These are phyloP conservation scores for Phymanthus crucifer DNA, from an alignment of 92 coral and sea anemone genomes.

Conservation along the genomic window DNA sequence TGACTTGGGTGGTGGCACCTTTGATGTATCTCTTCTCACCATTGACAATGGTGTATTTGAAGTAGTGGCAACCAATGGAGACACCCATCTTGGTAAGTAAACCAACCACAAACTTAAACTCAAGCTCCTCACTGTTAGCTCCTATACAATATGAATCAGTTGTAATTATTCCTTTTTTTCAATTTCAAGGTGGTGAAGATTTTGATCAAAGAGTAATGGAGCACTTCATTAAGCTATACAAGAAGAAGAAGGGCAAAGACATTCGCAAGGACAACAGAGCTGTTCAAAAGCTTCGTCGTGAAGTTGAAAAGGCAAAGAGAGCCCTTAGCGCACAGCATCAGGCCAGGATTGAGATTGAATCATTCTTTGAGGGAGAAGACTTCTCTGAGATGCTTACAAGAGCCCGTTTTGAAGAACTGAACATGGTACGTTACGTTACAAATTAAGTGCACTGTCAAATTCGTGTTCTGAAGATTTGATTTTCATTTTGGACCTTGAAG, in stretches of 20 bases:
- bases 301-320: constrained; percentile 98
- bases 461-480: no score
- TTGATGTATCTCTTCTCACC: constrained; percentile 94
- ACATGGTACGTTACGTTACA: constrained; percentile 62
- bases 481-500: no score
- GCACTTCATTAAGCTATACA: constrained; percentile 92
- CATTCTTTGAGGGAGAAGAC: constrained; percentile 96
- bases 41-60: constrained; percentile 98
- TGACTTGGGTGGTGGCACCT: constrained; percentile 98
- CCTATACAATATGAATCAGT: background rate
- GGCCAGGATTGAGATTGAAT: constrained; percentile 97
- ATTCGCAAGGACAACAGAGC: constrained; percentile 99
- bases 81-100: constrained; percentile 95
- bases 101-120: no score
- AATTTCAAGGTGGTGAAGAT: constrained; percentile 92
- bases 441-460: background rate
- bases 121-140: background rate
- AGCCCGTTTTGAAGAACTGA: constrained; percentile 93
- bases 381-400: constrained; percentile 97
- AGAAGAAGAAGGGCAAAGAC: constrained; percentile 99
- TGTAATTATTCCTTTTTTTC: background rate
- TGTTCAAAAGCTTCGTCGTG: constrained; percentile 98
- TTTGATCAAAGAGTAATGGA: constrained; percentile 98
- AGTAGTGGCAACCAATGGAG: constrained; percentile 97
- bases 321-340: constrained; percentile 97